Evolutionary conservation across 2,888 invertebrate species (phyloP).

Genomic region (Carabus problematicus): DNA sequence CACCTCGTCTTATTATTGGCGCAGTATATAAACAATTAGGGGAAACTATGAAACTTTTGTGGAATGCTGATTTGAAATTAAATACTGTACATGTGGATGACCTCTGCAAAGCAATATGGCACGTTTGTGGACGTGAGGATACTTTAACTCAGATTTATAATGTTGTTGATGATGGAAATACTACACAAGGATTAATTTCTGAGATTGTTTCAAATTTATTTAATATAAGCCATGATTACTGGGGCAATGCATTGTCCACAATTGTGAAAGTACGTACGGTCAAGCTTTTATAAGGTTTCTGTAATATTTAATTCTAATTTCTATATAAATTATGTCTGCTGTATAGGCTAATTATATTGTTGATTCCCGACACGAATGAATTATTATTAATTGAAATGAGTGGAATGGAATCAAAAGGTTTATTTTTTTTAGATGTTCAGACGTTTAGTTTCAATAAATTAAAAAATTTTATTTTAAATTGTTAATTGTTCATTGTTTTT

Average conservation of each 20-base stretch:
- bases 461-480: too few relatives aligned
- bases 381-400: too few relatives aligned
- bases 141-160: slow-evolving; percentile 71
- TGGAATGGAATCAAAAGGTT: too few relatives aligned
- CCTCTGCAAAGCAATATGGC: slow-evolving; percentile 83
- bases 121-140: slow-evolving; percentile 60
- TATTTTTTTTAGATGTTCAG: too few relatives aligned
- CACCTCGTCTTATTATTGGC: slow-evolving; percentile 84
- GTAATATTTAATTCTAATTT: too few relatives aligned
- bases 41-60: slow-evolving; percentile 90
- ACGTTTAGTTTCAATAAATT: too few relatives aligned
- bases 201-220: slow-evolving; percentile 83
- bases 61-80: slow-evolving; percentile 83
- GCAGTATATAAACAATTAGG: slow-evolving; percentile 87
- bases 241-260: slow-evolving; percentile 81
- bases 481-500: too few relatives aligned
- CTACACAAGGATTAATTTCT: slow-evolving; percentile 85
- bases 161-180: slow-evolving; percentile 81
- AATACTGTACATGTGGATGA: slow-evolving; percentile 90
- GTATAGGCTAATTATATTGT: too few relatives aligned
- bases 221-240: slow-evolving; percentile 85
- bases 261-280: slow-evolving; percentile 73
- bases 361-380: too few relatives aligned
- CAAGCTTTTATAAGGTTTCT: too few relatives aligned
- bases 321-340: too few relatives aligned